Conservation (phyloP, 2,888 invertebrate species). For the Fissipunctia ypsillon region DNA sequence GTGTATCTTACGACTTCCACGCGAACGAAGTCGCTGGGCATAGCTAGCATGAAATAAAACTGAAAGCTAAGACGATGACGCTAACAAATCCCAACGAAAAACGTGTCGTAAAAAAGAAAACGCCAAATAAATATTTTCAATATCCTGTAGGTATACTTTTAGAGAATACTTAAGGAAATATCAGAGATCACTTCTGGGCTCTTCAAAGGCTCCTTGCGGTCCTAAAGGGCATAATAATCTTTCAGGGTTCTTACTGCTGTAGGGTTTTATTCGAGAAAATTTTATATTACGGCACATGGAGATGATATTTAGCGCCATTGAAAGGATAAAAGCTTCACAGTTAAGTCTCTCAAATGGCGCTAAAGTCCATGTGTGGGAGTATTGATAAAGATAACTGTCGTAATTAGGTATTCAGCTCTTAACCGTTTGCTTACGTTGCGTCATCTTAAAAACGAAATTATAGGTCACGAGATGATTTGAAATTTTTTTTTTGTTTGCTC, state of each 20-base stretch:
- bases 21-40: too few species aligned
- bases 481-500: background rate
- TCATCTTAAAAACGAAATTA: slow-evolving; percentile 4
- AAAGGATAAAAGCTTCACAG: slow-evolving; percentile 49
- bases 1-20: too few species aligned
- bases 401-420: slow-evolving; percentile 26
- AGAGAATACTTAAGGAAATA: slow-evolving; percentile 70
- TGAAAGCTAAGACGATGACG: slow-evolving; percentile 29
- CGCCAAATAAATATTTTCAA: slow-evolving; percentile 68
- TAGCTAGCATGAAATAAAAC: slow-evolving; percentile 11
- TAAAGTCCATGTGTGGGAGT: slow-evolving; percentile 30
- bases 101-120: slow-evolving; percentile 50
- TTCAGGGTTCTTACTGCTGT: slow-evolving; percentile 64
- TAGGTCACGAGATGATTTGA: background rate
- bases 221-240: slow-evolving; percentile 70
- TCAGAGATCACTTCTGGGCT: slow-evolving; percentile 70
- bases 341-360: slow-evolving; percentile 38
- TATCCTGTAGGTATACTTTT: slow-evolving; percentile 69
- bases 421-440: background rate
- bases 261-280: slow-evolving; percentile 72
- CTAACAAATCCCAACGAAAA: slow-evolving; percentile 51
- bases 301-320: slow-evolving; percentile 67
- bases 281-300: slow-evolving; percentile 70
- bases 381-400: slow-evolving; percentile 36
- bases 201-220: slow-evolving; percentile 66